Base-by-base conservation (phyloP, 2,113 vertebrate species). In the Lasiurus cinereus region DNA sequence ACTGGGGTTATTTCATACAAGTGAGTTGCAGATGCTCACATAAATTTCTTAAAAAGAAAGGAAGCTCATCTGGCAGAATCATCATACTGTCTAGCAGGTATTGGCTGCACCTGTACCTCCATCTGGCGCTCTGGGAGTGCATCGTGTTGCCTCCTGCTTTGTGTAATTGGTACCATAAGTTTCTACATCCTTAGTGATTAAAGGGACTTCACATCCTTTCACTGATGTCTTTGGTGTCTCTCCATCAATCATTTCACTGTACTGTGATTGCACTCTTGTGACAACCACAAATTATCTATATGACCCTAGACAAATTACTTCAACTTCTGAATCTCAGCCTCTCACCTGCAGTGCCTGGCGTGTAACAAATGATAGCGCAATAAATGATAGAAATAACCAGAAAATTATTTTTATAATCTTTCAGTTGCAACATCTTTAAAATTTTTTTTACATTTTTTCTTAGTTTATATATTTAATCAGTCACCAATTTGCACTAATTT, bases 161-260 rank as follows among this genome's bases (percentile, higher is more conserved):
- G 52, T 87, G n/a, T 87, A 94, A 95, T 90, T 94, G 92, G 96
- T 73, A 69, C 94, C 92, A 93, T 90, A 90, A 78, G 90, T 18
- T 52, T 62, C 90, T 46, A 73, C 48, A 62, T 88, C 90, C 85
- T 90, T 62, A 52, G 80, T 73, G 76, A 91, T 88, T 79, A 96
- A 74, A 96, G 93, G 83, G 77, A 94, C 77, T 43, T 82, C 83
- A 80, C 62, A 56, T 79, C 90, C 94, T 84, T 86, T 88, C 93
- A 79, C 66, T 85, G 50, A 91, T 10, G 83, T 48, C 82, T 88
- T 50, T 66, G 88, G 83, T 85, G n/a, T 72, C 48, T 91, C 78
- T 76, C 93, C 79, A 89, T 86, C 91, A 67, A 59, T 95, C 91
- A 56, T 50, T 48, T 48, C 56, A 22, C 33, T 56, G 12, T 2